Evolutionary conservation across 2,888 invertebrate species (phyloP).

Genomic region (Drosophila mettleri): DNA sequence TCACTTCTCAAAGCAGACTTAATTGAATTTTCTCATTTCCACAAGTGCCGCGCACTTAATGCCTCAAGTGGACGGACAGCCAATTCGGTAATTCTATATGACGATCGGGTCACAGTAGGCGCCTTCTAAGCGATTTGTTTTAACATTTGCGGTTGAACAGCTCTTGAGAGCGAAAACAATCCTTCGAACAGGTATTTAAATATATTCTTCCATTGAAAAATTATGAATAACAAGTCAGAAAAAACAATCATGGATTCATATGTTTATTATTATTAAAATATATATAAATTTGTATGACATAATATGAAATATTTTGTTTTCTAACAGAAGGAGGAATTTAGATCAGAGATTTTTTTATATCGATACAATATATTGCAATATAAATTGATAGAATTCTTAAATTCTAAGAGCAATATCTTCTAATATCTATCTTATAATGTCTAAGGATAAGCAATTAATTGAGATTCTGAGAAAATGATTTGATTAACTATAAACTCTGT

Average conservation of each 20-base stretch:
- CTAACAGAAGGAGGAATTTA: too few species aligned
- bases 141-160: conserved; percentile 46
- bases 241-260: too few species aligned
- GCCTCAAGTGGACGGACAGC: conserved; percentile 38
- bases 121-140: conserved; percentile 39
- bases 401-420: neutral
- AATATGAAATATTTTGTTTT: too few species aligned
- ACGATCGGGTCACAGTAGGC: conserved; percentile 15
- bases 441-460: too few species aligned
- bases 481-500: conserved; percentile 2
- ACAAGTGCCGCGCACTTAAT: conserved; percentile 54
- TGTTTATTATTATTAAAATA: too few species aligned
- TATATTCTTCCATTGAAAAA: neutral
- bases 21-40: conserved; percentile 47
- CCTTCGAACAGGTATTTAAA: neutral
- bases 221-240: too few species aligned
- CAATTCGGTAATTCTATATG: conserved; percentile 32
- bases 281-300: too few species aligned
- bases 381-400: neutral
- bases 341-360: neutral
- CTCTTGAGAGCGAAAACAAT: neutral
- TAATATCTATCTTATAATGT: neutral
- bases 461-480: neutral
- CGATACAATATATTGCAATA: neutral
- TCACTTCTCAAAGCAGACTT: conserved; percentile 16